A percentile compares a stretch with the other conserved stretches of the same genome.
phyloP scores from a whole-genome alignment of 1,140 invertebrate species.

The Epicauta chinensis region DNA sequence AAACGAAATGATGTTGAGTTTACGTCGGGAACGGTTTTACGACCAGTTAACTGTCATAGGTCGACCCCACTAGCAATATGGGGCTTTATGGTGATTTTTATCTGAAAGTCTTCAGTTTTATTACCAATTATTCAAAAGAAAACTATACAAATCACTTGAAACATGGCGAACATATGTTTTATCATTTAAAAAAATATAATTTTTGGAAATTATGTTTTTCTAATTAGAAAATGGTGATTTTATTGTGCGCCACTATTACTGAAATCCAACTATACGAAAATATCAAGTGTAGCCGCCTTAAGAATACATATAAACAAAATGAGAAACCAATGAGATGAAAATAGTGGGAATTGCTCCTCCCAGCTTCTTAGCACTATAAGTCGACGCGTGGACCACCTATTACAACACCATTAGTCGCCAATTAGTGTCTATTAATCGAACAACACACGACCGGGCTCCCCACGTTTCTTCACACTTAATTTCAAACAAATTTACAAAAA shows the following conservation, averaged over 20 bases:
- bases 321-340: conserved; percentile 28
- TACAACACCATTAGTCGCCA: conserved; percentile 21
- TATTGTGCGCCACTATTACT: no score
- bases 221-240: no score
- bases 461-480: background rate
- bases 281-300: conserved; percentile 16
- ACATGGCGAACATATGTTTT: no score
- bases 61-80: conserved; percentile 12
- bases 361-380: conserved; percentile 12
- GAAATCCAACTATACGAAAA: no score
- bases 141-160: no score
- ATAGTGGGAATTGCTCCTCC: conserved; percentile 25
- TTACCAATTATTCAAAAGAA: conserved; percentile 4
- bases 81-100: conserved; percentile 12
- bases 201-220: no score
- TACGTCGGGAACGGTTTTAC: conserved; percentile 21
- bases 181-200: no score
- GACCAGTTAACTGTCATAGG: conserved; percentile 25
- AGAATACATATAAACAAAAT: conserved; percentile 14
- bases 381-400: conserved; percentile 18
- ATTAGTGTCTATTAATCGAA: conserved; percentile 18
- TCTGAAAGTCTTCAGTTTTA: conserved; percentile 7
- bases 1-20: no score
- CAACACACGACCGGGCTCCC: background rate
- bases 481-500: no score